Evolutionary conservation across 2,113 vertebrate genomes (phyloP).

Genomic region (Peromyscus californicus): DNA sequence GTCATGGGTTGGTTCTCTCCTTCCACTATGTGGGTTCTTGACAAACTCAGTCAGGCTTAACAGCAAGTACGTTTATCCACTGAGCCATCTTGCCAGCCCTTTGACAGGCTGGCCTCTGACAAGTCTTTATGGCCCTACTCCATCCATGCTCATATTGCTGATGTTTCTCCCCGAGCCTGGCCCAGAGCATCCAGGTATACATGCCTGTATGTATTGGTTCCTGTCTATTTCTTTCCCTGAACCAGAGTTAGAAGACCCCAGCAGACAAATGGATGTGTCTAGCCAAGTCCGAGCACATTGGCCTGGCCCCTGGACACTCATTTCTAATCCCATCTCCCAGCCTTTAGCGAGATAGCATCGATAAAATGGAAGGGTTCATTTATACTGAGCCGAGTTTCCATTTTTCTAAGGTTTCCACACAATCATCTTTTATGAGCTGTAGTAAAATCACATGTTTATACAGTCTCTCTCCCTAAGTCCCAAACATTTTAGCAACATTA

Average conservation of each 20-base stretch:
- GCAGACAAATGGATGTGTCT: neutral
- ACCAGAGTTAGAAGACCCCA: neutral
- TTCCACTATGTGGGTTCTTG: neutral
- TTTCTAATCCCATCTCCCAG: slow-evolving; percentile 63
- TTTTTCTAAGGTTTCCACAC: slow-evolving; percentile 79
- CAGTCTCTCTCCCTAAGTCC: slow-evolving; percentile 73
- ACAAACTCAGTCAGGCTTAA: neutral
- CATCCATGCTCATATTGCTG: neutral
- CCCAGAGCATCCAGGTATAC: neutral
- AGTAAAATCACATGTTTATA: slow-evolving; percentile 83
- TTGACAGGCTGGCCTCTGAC: neutral
- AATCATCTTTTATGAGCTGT: slow-evolving; percentile 82
- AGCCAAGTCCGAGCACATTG: neutral
- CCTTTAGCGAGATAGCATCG: neutral
- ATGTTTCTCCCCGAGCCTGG: neutral
- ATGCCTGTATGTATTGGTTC: fast-evolving
- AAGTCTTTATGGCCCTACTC: neutral
- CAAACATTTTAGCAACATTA: slow-evolving; percentile 83
- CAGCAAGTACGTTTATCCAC: neutral
- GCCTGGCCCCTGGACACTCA: neutral
- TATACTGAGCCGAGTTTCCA: slow-evolving; percentile 52
- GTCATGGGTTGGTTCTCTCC: neutral
- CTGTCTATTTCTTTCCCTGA: neutral
- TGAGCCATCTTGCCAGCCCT: neutral
- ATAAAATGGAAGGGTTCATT: slow-evolving; percentile 66